Evolutionary conservation across 2,888 invertebrate genomes (phyloP).

Genomic region (Morinoia aosen): DNA sequence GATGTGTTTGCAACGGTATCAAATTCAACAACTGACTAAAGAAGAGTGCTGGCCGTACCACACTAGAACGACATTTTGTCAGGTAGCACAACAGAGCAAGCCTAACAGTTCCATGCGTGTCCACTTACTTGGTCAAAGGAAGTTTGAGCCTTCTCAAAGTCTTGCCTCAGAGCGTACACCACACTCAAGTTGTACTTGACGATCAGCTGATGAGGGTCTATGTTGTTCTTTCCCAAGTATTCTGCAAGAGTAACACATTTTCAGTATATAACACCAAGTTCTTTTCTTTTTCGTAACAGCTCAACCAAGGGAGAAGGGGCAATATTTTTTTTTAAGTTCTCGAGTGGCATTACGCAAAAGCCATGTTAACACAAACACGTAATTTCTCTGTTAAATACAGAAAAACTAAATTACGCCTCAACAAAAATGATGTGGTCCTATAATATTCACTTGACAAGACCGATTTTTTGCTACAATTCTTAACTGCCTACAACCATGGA

Average conservation of each 20-base stretch:
- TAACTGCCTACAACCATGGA: too few species aligned
- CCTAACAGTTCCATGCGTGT: background rate
- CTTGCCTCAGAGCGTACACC: conserved; percentile 82
- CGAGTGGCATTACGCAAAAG: too few species aligned
- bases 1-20: background rate
- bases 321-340: too few species aligned
- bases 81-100: too few species aligned
- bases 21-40: background rate
- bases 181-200: conserved; percentile 86
- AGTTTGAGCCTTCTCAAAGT: conserved; percentile 78
- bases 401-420: too few species aligned
- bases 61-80: too few species aligned
- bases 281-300: too few species aligned
- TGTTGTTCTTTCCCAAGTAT: conserved; percentile 84
- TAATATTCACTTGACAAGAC: background rate
- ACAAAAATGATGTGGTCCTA: too few species aligned
- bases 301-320: too few species aligned
- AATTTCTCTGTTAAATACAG: too few species aligned
- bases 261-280: too few species aligned
- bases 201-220: conserved; percentile 87
- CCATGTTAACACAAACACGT: too few species aligned
- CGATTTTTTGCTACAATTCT: background rate
- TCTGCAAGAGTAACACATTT: conserved; percentile 79
- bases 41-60: background rate
- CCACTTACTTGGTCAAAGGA: conserved; percentile 54